Conservation (phyloP, 2,888 invertebrate species). For the Conomelus anceps region DNA sequence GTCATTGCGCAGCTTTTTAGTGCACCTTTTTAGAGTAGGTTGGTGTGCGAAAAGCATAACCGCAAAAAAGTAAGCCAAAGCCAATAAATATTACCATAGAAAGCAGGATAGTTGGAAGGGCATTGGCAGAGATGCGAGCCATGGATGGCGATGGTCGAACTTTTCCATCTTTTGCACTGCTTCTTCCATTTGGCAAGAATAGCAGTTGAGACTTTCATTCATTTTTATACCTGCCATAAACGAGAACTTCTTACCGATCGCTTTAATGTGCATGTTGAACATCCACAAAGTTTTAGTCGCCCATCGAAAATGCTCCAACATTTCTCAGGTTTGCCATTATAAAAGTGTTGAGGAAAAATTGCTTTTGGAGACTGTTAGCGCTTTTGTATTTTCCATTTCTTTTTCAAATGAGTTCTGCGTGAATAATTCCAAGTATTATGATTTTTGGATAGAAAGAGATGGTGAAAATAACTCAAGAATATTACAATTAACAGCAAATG, state of each 20-base stretch:
- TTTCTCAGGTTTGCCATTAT: background rate
- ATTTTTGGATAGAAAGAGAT: background rate
- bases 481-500: no score
- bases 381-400: background rate
- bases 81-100: background rate
- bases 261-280: background rate
- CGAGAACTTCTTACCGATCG: background rate
- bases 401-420: background rate
- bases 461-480: no score
- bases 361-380: background rate
- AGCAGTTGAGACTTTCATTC: background rate
- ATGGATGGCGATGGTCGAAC: background rate
- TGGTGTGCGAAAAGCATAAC: background rate
- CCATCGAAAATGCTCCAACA: background rate
- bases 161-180: background rate
- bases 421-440: background rate
- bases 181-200: background rate
- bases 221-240: background rate
- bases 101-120: background rate
- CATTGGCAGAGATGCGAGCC: background rate
- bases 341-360: background rate
- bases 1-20: background rate
- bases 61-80: background rate
- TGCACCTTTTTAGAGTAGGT: background rate
- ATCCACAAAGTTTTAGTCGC: background rate